A percentile compares a stretch with the other conserved stretches of the same genome.
These are phyloP conservation scores for Agrypnia vestita DNA, from an alignment of 1,140 invertebrate species.

Conservation along the genomic window DNA sequence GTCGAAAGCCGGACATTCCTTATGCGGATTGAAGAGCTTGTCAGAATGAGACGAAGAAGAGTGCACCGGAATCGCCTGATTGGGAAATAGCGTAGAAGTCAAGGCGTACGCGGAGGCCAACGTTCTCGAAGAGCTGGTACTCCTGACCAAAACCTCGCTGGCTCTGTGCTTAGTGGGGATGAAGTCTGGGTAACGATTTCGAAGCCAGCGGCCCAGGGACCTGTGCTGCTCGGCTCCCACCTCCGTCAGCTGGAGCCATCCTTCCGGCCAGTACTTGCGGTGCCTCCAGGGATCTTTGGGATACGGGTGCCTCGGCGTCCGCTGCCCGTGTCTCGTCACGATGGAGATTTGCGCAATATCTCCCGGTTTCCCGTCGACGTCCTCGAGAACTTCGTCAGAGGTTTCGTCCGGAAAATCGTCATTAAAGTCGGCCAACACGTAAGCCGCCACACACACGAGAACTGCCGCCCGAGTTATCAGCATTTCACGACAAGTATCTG, in stretches of 20 bases:
- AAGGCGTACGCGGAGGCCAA: constrained; percentile 52
- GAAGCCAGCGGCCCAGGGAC: constrained; percentile 43
- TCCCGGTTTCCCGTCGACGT: not conserved
- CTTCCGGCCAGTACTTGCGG: constrained; percentile 55
- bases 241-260: constrained; percentile 54
- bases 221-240: constrained; percentile 53
- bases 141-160: constrained; percentile 48
- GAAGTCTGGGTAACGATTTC: constrained; percentile 47
- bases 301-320: constrained; percentile 50
- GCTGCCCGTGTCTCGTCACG: constrained; percentile 55
- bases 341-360: constrained; percentile 53
- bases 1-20: constrained; percentile 50
- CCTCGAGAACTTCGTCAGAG: not conserved
- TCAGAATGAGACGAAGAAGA: constrained; percentile 29
- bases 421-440: not conserved
- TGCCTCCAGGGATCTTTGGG: constrained; percentile 54
- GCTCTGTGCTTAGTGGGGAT: constrained; percentile 42
- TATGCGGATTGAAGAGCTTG: constrained; percentile 37
- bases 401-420: not conserved
- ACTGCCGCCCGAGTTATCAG: not conserved
- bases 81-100: constrained; percentile 53
- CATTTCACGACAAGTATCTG: not conserved
- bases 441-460: constrained; percentile 1
- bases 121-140: constrained; percentile 52
- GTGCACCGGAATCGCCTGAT: constrained; percentile 52